Evolutionary conservation across 1,140 invertebrate species (phyloP).

Genomic region (Formica exsecta): DNA sequence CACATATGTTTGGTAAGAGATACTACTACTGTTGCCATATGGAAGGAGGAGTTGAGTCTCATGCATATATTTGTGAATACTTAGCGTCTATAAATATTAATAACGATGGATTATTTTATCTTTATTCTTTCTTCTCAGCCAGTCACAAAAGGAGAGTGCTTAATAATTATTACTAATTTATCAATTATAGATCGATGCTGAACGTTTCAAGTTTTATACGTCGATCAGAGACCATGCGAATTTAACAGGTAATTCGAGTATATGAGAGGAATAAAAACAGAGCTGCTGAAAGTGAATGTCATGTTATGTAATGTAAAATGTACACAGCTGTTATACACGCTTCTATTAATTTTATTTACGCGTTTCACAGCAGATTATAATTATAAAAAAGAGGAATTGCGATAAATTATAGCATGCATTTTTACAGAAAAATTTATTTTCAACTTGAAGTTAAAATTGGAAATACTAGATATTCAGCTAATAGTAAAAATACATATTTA

Average conservation of each 20-base stretch:
- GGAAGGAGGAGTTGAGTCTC: not conserved
- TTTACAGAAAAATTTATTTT: not conserved
- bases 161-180: not conserved
- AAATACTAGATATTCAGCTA: not conserved
- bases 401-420: not conserved
- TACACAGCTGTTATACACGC: conserved; percentile 70
- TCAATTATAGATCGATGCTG: not conserved
- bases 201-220: not conserved
- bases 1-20: not conserved
- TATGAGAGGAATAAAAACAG: conserved; percentile 17
- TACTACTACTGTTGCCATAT: not conserved
- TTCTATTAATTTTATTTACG: not conserved
- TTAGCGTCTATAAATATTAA: not conserved
- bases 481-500: not conserved
- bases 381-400: not conserved
- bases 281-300: conserved; percentile 73
- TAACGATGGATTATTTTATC: not conserved
- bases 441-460: not conserved
- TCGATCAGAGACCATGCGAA: not conserved
- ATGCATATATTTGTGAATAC: not conserved
- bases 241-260: not conserved
- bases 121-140: not conserved
- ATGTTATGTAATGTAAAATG: conserved; percentile 67
- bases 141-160: not conserved
- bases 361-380: too few species aligned